Percentiles rank a stretch among this genome's conserved stretches.
Conservation (phyloP, 2,113 vertebrate genomes). For the Pseudois nayaur region DNA sequence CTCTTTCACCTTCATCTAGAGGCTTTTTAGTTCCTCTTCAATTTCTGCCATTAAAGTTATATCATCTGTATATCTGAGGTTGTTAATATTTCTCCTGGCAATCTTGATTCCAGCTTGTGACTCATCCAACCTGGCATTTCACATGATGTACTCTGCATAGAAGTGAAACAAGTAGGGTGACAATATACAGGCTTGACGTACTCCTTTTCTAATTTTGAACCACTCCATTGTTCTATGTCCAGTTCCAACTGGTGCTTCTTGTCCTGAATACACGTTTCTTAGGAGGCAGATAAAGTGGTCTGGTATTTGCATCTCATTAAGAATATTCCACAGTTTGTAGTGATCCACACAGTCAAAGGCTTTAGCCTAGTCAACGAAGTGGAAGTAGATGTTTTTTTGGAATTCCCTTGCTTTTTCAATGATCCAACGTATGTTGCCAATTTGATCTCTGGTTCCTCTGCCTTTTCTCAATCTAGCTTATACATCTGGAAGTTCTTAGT, state of each 20-base stretch:
- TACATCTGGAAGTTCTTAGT: background rate
- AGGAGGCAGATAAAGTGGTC: background rate
- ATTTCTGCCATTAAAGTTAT: background rate
- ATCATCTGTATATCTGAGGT: background rate
- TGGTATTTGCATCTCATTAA: background rate
- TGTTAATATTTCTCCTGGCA: background rate
- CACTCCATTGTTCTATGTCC: background rate
- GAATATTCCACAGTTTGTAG: background rate
- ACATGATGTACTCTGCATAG: background rate
- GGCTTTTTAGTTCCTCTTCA: background rate
- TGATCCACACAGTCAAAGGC: background rate
- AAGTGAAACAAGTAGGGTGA: background rate
- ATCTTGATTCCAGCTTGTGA: background rate
- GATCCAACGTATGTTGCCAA: background rate
- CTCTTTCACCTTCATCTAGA: background rate
- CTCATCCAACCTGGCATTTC: background rate
- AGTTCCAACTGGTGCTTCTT: background rate
- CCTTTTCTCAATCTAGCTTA: background rate
- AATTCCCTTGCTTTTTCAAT: background rate
- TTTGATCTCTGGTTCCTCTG: background rate
- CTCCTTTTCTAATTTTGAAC: background rate
- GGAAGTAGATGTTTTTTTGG: rapidly evolving
- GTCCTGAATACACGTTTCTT: background rate
- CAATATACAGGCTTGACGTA: background rate
- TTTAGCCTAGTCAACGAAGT: background rate